A percentile compares a stretch with the other conserved stretches of the same genome.
Conservation (phyloP, 2,113 vertebrate species). For the Microtus oregoni region DNA sequence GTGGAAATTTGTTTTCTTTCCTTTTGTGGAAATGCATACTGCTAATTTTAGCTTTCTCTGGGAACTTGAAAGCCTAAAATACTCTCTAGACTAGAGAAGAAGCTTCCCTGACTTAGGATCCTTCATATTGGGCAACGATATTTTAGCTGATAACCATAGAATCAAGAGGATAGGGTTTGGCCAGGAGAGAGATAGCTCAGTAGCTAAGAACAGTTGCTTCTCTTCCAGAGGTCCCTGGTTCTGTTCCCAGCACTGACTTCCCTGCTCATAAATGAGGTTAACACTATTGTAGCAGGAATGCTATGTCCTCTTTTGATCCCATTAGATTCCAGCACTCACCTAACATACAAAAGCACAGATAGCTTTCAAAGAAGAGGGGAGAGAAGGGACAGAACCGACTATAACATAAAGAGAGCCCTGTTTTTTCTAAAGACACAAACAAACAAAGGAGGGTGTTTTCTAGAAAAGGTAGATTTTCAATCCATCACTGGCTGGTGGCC, state of each 20-base stretch:
- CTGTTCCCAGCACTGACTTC: neutral
- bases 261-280: neutral
- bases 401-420: neutral
- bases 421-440: neutral
- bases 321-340: neutral
- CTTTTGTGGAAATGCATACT: neutral
- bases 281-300: neutral
- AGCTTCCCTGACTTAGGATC: neutral
- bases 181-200: neutral
- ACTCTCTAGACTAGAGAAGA: neutral
- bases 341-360: neutral
- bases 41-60: neutral
- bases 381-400: neutral
- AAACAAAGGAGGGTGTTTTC: too few species aligned
- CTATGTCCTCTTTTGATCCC: neutral
- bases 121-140: neutral
- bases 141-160: neutral
- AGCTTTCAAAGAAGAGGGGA: neutral
- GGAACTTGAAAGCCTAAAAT: neutral
- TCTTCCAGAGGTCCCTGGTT: neutral
- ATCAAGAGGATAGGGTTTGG: neutral
- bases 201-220: neutral
- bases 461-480: neutral
- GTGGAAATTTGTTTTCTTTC: conserved; percentile 21
- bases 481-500: neutral